phyloP scores from a whole-genome alignment of 2,797 vertebrate species.

The Mallotus villosus region DNA sequence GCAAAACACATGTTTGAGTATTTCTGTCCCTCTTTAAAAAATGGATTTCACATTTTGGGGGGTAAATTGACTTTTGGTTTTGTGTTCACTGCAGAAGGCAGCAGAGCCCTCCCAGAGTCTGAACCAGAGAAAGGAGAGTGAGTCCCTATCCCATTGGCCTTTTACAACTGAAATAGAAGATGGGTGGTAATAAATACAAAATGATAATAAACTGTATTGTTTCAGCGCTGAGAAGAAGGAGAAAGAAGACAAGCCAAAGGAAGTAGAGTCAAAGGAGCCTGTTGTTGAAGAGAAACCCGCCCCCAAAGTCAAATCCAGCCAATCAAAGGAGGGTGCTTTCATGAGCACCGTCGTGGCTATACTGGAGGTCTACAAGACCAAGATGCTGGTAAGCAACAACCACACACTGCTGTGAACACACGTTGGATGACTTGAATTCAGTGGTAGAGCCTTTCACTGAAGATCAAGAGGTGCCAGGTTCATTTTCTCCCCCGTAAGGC shows the following conservation, averaged over 20 bases:
- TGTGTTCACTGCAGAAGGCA: conserved; percentile 69
- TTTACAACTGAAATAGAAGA: neutral
- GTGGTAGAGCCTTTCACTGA: no score
- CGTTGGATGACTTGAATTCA: no score
- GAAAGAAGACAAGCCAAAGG: conserved; percentile 89
- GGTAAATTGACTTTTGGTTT: neutral
- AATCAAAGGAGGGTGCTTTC: conserved; percentile 82
- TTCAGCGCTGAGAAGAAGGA: conserved; percentile 89
- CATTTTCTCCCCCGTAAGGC: no score
- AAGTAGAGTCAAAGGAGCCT: conserved; percentile 77
- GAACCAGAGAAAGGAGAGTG: conserved; percentile 96
- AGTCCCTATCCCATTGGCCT: conserved; percentile 64
- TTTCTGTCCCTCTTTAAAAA: neutral
- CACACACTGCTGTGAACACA: no score
- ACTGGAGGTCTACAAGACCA: conserved; percentile 87
- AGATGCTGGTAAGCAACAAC: conserved; percentile 81
- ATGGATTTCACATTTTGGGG: neutral
- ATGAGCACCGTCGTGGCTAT: conserved; percentile 89
- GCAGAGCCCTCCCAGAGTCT: conserved; percentile 76
- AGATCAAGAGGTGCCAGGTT: no score
- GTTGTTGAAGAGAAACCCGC: conserved; percentile 73
- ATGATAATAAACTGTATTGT: neutral
- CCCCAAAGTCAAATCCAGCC: conserved; percentile 76
- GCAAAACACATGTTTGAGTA: neutral
- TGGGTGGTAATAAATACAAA: no score